These are phyloP conservation scores for Hypsibius dujardini DNA, from an alignment of 1,140 invertebrate genomes.

Conservation along the genomic window DNA sequence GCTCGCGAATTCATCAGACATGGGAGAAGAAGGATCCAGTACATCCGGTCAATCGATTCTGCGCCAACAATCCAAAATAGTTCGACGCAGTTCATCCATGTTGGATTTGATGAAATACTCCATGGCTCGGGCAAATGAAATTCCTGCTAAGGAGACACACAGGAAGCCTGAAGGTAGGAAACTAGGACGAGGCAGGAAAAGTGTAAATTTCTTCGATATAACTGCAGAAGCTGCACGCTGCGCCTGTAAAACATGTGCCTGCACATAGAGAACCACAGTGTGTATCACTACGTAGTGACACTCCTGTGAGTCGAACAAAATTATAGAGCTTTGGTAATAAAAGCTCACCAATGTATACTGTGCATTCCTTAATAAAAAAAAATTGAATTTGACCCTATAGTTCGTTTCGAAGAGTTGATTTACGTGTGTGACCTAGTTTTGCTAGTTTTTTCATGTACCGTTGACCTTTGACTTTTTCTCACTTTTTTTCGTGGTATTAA, in stretches of 20 bases:
- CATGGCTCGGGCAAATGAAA: neutral
- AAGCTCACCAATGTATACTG: no score
- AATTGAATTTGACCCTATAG: no score
- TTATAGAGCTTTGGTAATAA: no score
- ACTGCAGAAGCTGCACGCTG: neutral
- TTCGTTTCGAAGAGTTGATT: no score
- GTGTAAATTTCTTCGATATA: neutral
- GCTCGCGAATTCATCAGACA: no score
- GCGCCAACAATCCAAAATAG: neutral
- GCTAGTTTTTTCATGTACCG: neutral
- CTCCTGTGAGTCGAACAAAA: no score
- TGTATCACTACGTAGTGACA: no score
- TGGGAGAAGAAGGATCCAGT: no score
- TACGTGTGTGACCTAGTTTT: neutral
- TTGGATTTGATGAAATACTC: conserved; percentile 7
- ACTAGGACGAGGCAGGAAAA: neutral
- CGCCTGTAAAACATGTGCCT: neutral
- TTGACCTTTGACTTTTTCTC: neutral
- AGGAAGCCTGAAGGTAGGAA: neutral
- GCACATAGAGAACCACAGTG: neutral
- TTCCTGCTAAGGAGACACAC: neutral
- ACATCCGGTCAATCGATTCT: no score
- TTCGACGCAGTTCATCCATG: conserved; percentile 10
- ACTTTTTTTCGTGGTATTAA: neutral
- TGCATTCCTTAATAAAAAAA: no score